These are phyloP conservation scores for Microcebus griseorufus DNA, from an alignment of 2,113 vertebrate genomes.

Conservation along the genomic window DNA sequence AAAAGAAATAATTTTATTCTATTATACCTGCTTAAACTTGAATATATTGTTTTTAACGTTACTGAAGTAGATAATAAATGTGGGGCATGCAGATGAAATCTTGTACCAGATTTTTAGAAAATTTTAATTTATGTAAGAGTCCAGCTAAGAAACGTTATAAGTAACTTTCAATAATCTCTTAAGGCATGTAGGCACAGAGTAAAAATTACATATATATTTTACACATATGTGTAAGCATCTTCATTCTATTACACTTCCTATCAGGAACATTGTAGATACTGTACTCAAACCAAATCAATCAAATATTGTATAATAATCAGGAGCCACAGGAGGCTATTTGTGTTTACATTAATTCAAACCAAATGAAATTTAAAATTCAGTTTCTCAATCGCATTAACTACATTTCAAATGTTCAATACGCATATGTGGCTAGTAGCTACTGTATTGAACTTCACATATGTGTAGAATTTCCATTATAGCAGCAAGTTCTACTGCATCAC, in stretches of 20 bases:
- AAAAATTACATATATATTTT: not conserved
- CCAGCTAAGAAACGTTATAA: not conserved
- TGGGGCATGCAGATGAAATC: not conserved
- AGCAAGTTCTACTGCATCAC: not conserved
- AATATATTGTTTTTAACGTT: not conserved
- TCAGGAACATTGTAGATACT: not conserved
- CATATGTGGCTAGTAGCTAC: not conserved
- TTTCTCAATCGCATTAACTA: not conserved
- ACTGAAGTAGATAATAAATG: not conserved
- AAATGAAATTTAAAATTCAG: not conserved
- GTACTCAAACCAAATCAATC: not conserved
- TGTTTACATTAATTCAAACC: not conserved
- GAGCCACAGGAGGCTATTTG: not conserved
- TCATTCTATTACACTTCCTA: not conserved
- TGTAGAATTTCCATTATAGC: not conserved
- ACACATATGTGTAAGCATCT: not conserved
- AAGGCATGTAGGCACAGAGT: not conserved
- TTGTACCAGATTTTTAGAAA: not conserved
- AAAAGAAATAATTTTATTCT: not conserved
- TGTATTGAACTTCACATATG: not conserved
- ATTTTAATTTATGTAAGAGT: not conserved
- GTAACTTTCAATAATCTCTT: not conserved
- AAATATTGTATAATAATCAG: not conserved
- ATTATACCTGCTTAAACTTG: not conserved
- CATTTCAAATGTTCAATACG: not conserved